Conservation (phyloP, 2,888 invertebrate genomes). For the Axea sp. region DNA sequence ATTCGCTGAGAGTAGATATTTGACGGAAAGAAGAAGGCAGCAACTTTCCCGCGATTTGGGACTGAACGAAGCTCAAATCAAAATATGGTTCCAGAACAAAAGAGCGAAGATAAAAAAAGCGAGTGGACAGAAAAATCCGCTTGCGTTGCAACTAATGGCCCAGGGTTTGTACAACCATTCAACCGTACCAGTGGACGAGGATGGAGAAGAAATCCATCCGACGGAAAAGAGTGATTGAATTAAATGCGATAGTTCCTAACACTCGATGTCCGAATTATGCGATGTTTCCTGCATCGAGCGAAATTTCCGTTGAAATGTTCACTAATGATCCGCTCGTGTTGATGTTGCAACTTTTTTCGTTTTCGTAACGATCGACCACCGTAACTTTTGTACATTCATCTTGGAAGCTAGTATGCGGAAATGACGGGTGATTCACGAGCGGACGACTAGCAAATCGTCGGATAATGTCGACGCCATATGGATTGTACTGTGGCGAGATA, state of each 20-base stretch:
- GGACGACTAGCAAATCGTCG: conserved; percentile 60
- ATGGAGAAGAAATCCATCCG: not conserved
- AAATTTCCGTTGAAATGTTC: not conserved
- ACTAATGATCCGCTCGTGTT: conserved; percentile 4
- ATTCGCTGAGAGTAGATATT: conserved; percentile 93
- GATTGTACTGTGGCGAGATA: conserved; percentile 46
- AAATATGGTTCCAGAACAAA: conserved; percentile 99
- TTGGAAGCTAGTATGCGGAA: conserved; percentile 53
- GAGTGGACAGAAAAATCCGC: conserved; percentile 86
- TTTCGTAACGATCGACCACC: conserved; percentile 35
- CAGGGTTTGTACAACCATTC: conserved; percentile 96
- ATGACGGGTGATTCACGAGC: conserved; percentile 60
- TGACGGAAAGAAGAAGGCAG: conserved; percentile 94
- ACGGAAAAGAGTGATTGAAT: not conserved
- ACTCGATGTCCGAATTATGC: conserved; percentile 95
- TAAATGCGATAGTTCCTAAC: conserved; percentile 81
- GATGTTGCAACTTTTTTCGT: conserved; percentile 23
- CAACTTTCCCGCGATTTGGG: conserved; percentile 94
- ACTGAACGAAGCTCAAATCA: conserved; percentile 97
- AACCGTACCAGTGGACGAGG: conserved; percentile 84
- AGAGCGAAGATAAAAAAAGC: conserved; percentile 94
- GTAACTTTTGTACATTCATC: conserved; percentile 53
- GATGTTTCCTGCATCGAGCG: conserved; percentile 75
- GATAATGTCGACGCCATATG: conserved; percentile 63
- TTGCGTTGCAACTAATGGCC: conserved; percentile 95